A percentile compares a stretch with the other conserved stretches of the same genome.
These are phyloP conservation scores for Chironomus riparius DNA, from an alignment of 2,888 invertebrate genomes.

Conservation along the genomic window DNA sequence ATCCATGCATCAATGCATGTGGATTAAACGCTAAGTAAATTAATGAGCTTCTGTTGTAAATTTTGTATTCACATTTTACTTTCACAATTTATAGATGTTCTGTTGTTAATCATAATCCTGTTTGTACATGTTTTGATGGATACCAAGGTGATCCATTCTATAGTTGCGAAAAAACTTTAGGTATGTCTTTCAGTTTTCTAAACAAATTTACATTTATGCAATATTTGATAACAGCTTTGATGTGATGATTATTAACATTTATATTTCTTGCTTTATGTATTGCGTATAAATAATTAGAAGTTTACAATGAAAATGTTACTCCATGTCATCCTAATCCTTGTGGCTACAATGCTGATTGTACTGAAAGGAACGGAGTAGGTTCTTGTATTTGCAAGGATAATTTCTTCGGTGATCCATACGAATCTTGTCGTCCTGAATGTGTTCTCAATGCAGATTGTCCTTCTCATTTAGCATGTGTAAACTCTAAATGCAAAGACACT, in stretches of 20 bases:
- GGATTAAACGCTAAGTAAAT: slow-evolving; percentile 38
- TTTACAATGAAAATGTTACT: slow-evolving; percentile 36
- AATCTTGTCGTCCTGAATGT: slow-evolving; percentile 50
- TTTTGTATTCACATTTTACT: no score
- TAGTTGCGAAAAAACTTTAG: slow-evolving; percentile 43
- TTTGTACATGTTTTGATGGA: slow-evolving; percentile 57
- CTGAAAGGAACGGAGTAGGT: slow-evolving; percentile 65
- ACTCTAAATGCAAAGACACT: slow-evolving; percentile 60
- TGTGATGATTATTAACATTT: no score
- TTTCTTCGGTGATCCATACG: no score
- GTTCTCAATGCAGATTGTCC: slow-evolving; percentile 56
- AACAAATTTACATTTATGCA: no score
- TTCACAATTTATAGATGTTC: no score
- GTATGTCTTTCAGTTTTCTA: no score
- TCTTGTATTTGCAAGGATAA: slow-evolving; percentile 36
- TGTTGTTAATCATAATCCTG: slow-evolving; percentile 62
- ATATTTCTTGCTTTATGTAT: no score
- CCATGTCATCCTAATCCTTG: slow-evolving; percentile 84
- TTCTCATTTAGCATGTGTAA: slow-evolving; percentile 55
- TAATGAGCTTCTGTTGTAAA: slow-evolving; percentile 44
- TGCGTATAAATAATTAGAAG: no score
- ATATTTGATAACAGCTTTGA: no score
- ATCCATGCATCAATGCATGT: slow-evolving; percentile 63
- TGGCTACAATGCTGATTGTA: slow-evolving; percentile 73
- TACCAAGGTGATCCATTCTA: slow-evolving; percentile 68